phyloP scores from a whole-genome alignment of 2,113 vertebrate genomes.

The Planiliza haematocheilus region DNA sequence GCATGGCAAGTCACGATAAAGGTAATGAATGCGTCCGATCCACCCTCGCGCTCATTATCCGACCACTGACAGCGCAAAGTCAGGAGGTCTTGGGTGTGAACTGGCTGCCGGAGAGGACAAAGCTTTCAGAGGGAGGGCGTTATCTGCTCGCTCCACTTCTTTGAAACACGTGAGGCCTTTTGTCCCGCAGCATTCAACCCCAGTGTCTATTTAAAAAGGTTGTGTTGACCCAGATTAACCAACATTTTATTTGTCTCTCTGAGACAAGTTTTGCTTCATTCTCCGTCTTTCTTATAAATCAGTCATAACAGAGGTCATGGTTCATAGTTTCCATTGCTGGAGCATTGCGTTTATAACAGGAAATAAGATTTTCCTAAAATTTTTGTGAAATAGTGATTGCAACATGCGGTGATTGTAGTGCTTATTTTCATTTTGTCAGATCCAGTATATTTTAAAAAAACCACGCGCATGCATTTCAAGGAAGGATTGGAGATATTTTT shows the following conservation, averaged over 20 bases:
- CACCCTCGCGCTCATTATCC: constrained; percentile 48
- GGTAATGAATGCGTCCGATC: constrained; percentile 40
- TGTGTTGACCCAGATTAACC: background rate
- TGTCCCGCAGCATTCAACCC: constrained; percentile 34
- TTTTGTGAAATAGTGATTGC: background rate
- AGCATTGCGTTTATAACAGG: background rate
- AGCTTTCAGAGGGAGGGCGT: constrained; percentile 37
- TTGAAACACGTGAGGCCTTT: constrained; percentile 33
- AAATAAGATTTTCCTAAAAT: constrained; percentile 3
- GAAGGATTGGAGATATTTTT: constrained; percentile 1
- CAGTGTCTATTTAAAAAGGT: constrained; percentile 17
- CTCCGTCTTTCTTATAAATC: background rate
- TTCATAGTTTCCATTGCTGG: background rate
- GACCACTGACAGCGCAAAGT: background rate
- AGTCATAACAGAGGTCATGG: background rate
- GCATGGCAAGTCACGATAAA: constrained; percentile 62
- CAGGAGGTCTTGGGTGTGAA: constrained; percentile 46
- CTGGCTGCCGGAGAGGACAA: constrained; percentile 37
- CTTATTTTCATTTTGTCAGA: constrained; percentile 21
- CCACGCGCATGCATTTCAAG: constrained; percentile 7
- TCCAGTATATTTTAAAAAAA: constrained; percentile 37
- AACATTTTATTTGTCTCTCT: too few relatives aligned
- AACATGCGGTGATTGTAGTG: constrained; percentile 17
- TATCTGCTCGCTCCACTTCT: constrained; percentile 65
- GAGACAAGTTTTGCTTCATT: constrained; percentile 10